phyloP scores from a whole-genome alignment of 2,113 vertebrate species.

The Leucosticte australis region DNA sequence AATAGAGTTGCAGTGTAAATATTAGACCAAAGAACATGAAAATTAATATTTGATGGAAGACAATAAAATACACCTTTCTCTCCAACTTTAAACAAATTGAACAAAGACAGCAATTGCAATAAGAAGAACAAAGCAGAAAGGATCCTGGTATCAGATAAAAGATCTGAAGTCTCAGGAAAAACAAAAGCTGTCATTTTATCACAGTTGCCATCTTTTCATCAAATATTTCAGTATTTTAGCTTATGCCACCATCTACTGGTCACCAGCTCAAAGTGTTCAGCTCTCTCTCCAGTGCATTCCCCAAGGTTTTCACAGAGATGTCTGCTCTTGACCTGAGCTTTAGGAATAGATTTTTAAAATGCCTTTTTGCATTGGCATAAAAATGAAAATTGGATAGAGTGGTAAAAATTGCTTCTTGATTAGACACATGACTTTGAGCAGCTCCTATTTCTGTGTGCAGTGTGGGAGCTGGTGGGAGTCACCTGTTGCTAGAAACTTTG shows the following conservation, averaged over 20 bases:
- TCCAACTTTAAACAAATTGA: not conserved
- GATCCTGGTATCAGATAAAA: not conserved
- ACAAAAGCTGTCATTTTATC: not conserved
- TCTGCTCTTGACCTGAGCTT: not conserved
- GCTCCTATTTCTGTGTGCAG: not conserved
- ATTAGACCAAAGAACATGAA: not conserved
- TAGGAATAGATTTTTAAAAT: not conserved
- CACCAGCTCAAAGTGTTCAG: not conserved
- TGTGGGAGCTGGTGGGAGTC: not conserved
- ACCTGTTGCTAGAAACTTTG: not conserved
- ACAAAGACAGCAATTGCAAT: not conserved
- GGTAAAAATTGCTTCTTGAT: not conserved
- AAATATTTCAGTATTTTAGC: constrained; percentile 7
- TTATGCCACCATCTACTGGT: constrained; percentile 71
- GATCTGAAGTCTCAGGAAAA: not conserved
- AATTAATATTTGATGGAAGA: not conserved
- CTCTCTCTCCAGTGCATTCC: not conserved
- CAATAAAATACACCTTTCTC: not conserved
- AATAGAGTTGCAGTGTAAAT: not conserved
- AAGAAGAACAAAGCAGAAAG: not conserved
- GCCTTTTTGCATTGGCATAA: not conserved
- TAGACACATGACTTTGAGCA: not conserved
- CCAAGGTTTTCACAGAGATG: not conserved
- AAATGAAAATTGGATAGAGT: not conserved
- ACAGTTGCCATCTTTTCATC: not conserved